A percentile compares a stretch with the other conserved stretches of the same genome.
phyloP scores from a whole-genome alignment of 2,113 vertebrate genomes.

The Copsychus sechellarum region DNA sequence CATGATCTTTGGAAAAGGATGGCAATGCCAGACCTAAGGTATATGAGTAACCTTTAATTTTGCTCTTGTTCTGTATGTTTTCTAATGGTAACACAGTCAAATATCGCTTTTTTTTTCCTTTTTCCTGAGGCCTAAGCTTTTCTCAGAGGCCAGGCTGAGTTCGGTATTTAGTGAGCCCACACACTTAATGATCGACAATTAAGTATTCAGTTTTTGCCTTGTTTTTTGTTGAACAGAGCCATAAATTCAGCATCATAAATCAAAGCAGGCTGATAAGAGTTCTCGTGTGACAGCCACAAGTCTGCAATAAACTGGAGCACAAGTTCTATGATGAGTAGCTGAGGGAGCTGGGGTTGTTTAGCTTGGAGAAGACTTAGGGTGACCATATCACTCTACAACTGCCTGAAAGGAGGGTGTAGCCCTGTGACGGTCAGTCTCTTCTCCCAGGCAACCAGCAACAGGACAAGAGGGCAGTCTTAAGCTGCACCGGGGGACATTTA shows the following conservation, averaged over 20 bases:
- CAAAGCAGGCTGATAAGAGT: accelerated
- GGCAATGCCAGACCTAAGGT: accelerated
- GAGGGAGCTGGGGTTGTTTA: background rate
- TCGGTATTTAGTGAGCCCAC: background rate
- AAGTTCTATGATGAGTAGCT: background rate
- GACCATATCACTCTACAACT: too few species aligned
- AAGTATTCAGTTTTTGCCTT: background rate
- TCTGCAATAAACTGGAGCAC: background rate
- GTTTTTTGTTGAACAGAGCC: accelerated
- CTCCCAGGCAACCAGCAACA: background rate
- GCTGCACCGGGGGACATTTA: background rate
- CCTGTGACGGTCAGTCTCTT: background rate
- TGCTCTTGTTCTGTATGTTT: background rate
- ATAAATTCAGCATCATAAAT: accelerated
- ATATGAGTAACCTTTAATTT: accelerated
- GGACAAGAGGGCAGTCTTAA: background rate
- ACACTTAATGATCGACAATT: background rate
- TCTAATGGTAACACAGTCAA: background rate
- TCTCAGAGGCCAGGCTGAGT: accelerated
- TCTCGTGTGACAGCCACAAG: accelerated
- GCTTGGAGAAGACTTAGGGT: background rate
- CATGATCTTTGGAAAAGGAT: background rate
- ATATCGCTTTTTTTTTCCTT: accelerated
- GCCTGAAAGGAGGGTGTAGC: background rate
- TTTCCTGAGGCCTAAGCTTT: background rate